Percentiles rank a stretch among this genome's conserved stretches.
phyloP scores from a whole-genome alignment of 2,888 invertebrate genomes.

The Sminthurinus aureus region DNA sequence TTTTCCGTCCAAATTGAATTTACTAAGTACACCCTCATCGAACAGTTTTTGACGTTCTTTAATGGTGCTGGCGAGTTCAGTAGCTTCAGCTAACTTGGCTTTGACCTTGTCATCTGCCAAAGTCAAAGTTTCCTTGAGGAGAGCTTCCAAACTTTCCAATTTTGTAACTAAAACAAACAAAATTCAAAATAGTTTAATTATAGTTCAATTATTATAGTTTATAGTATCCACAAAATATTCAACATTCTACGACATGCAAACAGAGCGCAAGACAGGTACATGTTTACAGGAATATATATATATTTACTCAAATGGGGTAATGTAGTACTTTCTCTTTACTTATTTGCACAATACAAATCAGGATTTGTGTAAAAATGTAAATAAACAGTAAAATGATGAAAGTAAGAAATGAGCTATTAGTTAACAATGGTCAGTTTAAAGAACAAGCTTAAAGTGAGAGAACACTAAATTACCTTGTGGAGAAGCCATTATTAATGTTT shows the following conservation, averaged over 20 bases:
- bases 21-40: conserved; percentile 52
- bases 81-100: conserved; percentile 46
- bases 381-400: not conserved
- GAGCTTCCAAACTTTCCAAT: conserved; percentile 45
- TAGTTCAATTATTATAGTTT: too few species aligned
- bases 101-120: conserved; percentile 44
- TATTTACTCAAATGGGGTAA: not conserved
- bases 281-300: not conserved
- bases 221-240: too few species aligned
- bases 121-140: conserved; percentile 47
- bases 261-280: not conserved
- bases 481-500: conserved; percentile 5
- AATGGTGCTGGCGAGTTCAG: conserved; percentile 45
- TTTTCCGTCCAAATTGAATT: conserved; percentile 58
- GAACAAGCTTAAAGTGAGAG: too few species aligned
- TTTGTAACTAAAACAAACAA: not conserved
- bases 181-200: not conserved
- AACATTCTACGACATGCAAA: too few species aligned
- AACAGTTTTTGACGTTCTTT: conserved; percentile 34
- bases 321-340: too few species aligned
- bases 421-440: too few species aligned
- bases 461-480: conserved; percentile 13
- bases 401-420: too few species aligned
- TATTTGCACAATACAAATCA: too few species aligned
- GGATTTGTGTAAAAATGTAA: not conserved